These are phyloP conservation scores for Xiphophorus birchmanni DNA, from an alignment of 2,797 vertebrate genomes.

Conservation along the genomic window DNA sequence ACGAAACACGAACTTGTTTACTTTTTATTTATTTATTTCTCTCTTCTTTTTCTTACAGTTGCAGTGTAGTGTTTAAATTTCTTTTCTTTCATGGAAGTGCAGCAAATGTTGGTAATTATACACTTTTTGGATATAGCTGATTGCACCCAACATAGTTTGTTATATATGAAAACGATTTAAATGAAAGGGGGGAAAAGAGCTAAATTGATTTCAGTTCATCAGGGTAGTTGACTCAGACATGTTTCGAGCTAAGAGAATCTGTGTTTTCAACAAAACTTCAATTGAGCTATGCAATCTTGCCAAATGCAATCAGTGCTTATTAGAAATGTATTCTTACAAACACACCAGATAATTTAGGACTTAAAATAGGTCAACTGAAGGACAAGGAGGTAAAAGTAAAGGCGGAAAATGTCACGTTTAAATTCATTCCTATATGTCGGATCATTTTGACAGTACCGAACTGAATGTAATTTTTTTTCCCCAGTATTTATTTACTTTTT, in stretches of 20 bases:
- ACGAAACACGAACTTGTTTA: not conserved
- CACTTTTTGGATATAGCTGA: not conserved
- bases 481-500: slow-evolving; percentile 64
- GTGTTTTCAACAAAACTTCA: slow-evolving; percentile 71
- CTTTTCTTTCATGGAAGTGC: not conserved
- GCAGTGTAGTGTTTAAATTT: not conserved
- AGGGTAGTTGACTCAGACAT: slow-evolving; percentile 59
- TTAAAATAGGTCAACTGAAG: slow-evolving; percentile 6
- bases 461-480: slow-evolving; percentile 70
- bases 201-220: slow-evolving; percentile 34
- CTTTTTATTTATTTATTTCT: not conserved
- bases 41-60: not conserved
- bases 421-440: not conserved
- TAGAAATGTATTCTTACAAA: slow-evolving; percentile 36
- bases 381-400: not conserved
- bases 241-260: slow-evolving; percentile 59
- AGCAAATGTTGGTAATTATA: not conserved
- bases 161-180: not conserved
- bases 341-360: slow-evolving; percentile 40
- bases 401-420: not conserved
- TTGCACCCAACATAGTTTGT: not conserved
- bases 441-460: slow-evolving; percentile 23
- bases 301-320: slow-evolving; percentile 66
- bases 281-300: slow-evolving; percentile 77
- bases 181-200: slow-evolving; percentile 10